A percentile compares a stretch with the other conserved stretches of the same genome.
Evolutionary conservation across 2,888 invertebrate genomes (phyloP).

Genomic region (Meiosimyza platycephala): DNA sequence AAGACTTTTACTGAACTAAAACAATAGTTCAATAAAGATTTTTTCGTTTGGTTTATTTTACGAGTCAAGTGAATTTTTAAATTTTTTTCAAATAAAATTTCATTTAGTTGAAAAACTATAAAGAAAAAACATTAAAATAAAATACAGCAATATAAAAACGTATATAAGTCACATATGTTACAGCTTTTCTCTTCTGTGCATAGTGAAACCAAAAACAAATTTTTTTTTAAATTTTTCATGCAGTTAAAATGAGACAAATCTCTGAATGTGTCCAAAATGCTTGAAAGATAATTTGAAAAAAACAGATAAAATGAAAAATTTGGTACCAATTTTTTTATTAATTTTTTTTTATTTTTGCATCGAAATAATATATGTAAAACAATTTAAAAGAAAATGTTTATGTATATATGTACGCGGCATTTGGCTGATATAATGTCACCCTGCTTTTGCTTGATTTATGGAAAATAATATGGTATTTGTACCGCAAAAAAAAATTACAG

Average conservation of each 20-base stretch:
- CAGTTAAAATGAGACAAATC: slow-evolving; percentile 21
- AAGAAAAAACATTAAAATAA: neutral
- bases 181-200: neutral
- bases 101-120: too few relatives aligned
- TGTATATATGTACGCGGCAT: too few relatives aligned
- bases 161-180: neutral
- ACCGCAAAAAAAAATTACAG: neutral
- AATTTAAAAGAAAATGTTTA: too few relatives aligned
- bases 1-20: slow-evolving; percentile 38
- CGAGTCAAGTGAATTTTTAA: slow-evolving; percentile 20
- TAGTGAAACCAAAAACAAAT: slow-evolving; percentile 6
- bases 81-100: slow-evolving; percentile 1
- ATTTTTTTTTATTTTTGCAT: neutral
- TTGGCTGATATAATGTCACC: neutral
- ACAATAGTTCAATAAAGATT: slow-evolving; percentile 6
- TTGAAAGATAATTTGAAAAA: neutral
- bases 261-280: neutral
- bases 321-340: neutral
- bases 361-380: too few relatives aligned
- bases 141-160: neutral
- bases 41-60: slow-evolving; percentile 8
- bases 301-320: neutral
- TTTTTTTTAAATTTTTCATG: slow-evolving; percentile 6
- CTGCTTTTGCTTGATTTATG: slow-evolving; percentile 9
- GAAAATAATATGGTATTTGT: slow-evolving; percentile 1